Base-by-base conservation (phyloP, 2,113 vertebrate species). In the Hirundichthys speculiger region DNA sequence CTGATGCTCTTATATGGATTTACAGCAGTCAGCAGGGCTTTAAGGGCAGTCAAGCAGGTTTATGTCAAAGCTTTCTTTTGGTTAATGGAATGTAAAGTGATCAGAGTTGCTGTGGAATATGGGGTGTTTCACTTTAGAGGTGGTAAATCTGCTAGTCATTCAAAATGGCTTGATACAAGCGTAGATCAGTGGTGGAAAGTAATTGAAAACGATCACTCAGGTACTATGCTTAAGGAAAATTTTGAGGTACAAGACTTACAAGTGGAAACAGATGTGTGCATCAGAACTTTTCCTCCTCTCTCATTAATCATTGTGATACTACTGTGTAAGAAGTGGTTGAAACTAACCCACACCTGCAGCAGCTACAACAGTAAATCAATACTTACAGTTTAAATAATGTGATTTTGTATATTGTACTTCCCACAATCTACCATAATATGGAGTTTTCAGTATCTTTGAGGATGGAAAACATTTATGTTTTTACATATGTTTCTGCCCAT, bases 1-100 rank as follows among this genome's bases (percentile, higher is more conserved):
- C 55, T 64, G 73, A 73, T 75, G 80, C 63, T 76, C 73, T 83
- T 82, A 69, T 73, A 71, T 80, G 79, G 79, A 84, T 85, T 88
- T 78, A 69, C 69, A 53, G 53, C 70, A 61, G 45, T 40, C 65
- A 48, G 69, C 77, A 55, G 66, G 73, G 70, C 69, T 59, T 64
- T 73, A 57, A 77, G 73, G 46, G 61, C 67, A 64, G 64, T 16
- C n/a, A 51, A 21, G 55, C 63, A 64, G 83, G 73, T 83, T 86
- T 78, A 74, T 63, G 63, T n/a, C n/a, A n/a, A n/a, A 79, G 67
- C 47, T 62, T 53, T 68, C 55, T 64, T 20, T 78, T 75, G 62
- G 56, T 72, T 80, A n/a, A 61, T 63, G 64, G 75, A 87, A 89
- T 82, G 56, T 70, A 15, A 77, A 79, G 67, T 69, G 40, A 77